Conservation (phyloP, 2,888 invertebrate species). For the Plebejus argus region DNA sequence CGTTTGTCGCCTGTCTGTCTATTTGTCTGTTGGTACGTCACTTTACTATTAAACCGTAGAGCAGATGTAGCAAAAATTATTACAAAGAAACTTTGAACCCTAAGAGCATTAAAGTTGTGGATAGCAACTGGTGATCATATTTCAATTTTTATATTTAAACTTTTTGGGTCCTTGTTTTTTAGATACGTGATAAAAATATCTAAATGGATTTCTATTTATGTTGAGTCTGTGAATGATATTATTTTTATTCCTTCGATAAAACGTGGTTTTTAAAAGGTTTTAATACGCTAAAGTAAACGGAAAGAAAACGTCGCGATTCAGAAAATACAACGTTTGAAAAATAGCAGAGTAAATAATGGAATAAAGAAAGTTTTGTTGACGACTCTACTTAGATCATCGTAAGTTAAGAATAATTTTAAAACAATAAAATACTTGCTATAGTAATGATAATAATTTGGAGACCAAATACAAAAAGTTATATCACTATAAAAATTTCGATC, state of each 20-base stretch:
- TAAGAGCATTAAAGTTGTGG: background rate
- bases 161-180: background rate
- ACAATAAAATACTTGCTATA: too few relatives aligned
- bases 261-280: background rate
- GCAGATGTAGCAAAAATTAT: too few relatives aligned
- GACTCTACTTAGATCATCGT: background rate
- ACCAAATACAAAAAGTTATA: too few relatives aligned
- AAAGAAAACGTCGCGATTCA: background rate
- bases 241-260: background rate
- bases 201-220: background rate
- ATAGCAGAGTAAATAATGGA: background rate
- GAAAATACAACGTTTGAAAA: background rate
- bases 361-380: background rate
- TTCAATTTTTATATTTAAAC: background rate
- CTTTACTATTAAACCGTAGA: too few relatives aligned
- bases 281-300: background rate
- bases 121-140: background rate
- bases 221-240: background rate
- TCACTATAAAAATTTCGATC: too few relatives aligned
- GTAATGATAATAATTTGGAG: too few relatives aligned
- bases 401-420: too few relatives aligned
- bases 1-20: too few relatives aligned
- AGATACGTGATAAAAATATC: background rate
- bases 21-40: too few relatives aligned
- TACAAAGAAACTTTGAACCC: background rate